These are phyloP conservation scores for Achlya flavicornis DNA, from an alignment of 2,888 invertebrate species.

Conservation along the genomic window DNA sequence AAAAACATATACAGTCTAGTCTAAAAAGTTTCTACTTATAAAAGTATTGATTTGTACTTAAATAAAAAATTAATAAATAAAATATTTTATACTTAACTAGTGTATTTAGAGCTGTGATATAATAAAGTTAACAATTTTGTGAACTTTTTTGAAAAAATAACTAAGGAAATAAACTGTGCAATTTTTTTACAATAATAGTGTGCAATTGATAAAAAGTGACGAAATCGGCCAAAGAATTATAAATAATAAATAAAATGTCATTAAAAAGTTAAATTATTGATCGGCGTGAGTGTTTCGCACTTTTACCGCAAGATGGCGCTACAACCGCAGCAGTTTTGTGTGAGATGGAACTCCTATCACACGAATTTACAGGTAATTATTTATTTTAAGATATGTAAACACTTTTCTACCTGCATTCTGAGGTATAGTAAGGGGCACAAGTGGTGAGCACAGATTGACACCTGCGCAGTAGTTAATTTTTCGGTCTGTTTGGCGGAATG, in stretches of 20 bases:
- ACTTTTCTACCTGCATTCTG: background rate
- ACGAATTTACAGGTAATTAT: conserved; percentile 87
- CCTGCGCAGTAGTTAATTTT: too few relatives aligned
- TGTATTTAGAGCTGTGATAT: conserved; percentile 59
- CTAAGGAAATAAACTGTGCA: conserved; percentile 37
- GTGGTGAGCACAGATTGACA: too few relatives aligned
- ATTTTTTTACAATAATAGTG: conserved; percentile 42
- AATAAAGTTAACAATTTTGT: conserved; percentile 39
- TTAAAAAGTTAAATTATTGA: conserved; percentile 38
- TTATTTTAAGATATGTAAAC: background rate
- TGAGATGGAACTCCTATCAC: conserved; percentile 93
- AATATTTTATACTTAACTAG: conserved; percentile 39
- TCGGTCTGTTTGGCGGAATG: too few relatives aligned
- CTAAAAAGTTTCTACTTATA: conserved; percentile 77
- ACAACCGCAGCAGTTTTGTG: conserved; percentile 87
- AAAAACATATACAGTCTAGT: conserved; percentile 64
- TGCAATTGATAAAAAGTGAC: conserved; percentile 54
- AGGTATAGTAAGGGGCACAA: too few relatives aligned
- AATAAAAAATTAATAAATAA: conserved; percentile 37
- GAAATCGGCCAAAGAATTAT: conserved; percentile 60
- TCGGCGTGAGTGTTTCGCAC: conserved; percentile 26
- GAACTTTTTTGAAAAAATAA: conserved; percentile 25
- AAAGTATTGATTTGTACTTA: conserved; percentile 73
- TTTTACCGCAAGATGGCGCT: conserved; percentile 67
- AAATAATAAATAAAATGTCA: conserved; percentile 30